Percentiles rank a stretch among this genome's conserved stretches.
Evolutionary conservation across 2,888 invertebrate genomes (phyloP).

Genomic region (Charanyca ferruginea): DNA sequence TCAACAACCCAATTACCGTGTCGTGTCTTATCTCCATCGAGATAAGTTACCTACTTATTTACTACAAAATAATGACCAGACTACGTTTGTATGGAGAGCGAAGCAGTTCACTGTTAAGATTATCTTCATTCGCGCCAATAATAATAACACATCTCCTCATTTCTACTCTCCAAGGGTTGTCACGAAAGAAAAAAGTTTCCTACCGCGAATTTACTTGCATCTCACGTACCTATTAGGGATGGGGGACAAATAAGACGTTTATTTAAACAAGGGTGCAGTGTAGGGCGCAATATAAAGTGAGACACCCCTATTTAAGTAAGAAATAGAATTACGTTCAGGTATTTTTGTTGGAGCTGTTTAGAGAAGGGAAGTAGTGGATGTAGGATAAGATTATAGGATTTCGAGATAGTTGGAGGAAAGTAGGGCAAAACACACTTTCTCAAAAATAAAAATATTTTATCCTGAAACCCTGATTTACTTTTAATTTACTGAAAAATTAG

Average conservation of each 20-base stretch:
- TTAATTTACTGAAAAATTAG: too few species aligned
- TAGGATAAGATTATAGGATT: neutral
- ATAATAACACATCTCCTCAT: slow-evolving; percentile 10
- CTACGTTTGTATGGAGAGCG: too few species aligned
- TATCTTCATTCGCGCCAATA: neutral
- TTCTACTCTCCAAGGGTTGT: slow-evolving; percentile 14
- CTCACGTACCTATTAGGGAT: slow-evolving; percentile 68
- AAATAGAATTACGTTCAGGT: slow-evolving; percentile 55
- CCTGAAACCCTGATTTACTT: too few species aligned
- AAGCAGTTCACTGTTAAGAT: too few species aligned
- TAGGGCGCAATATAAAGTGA: slow-evolving; percentile 45
- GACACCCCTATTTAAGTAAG: slow-evolving; percentile 37
- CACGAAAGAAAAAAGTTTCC: slow-evolving; percentile 65
- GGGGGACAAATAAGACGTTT: slow-evolving; percentile 67
- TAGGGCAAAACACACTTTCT: too few species aligned
- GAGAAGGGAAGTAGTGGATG: neutral
- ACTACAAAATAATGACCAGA: too few species aligned
- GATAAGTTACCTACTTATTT: too few species aligned
- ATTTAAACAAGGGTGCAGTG: slow-evolving; percentile 56
- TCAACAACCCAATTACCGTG: too few species aligned
- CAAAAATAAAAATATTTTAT: neutral
- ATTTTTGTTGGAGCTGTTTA: slow-evolving; percentile 22
- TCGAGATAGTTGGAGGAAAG: neutral
- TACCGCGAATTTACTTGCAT: slow-evolving; percentile 64
- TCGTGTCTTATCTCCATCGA: too few species aligned